Conservation (phyloP, 2,888 invertebrate genomes). For the Scaptodrosophila latifasciaeformis region DNA sequence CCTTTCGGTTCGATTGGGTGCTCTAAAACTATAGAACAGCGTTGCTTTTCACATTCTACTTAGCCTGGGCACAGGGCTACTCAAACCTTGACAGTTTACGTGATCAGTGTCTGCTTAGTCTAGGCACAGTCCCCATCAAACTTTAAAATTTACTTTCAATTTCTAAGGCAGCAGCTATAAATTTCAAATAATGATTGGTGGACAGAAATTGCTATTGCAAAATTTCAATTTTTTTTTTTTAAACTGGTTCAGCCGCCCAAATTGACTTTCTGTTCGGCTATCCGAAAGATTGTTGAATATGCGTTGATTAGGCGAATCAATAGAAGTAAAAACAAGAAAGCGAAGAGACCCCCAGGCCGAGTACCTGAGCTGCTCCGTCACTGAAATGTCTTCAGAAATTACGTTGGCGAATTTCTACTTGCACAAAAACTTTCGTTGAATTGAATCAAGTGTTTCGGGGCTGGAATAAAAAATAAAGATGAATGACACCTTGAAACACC, state of each 20-base stretch:
- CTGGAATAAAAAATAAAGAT: constrained; percentile 39
- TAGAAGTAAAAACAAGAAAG: too few relatives aligned
- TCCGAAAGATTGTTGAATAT: constrained; percentile 22
- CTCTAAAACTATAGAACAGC: too few relatives aligned
- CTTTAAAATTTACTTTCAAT: constrained; percentile 12
- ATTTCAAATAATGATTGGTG: too few relatives aligned
- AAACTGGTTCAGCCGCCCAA: constrained; percentile 2
- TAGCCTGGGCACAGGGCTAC: too few relatives aligned
- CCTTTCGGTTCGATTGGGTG: too few relatives aligned
- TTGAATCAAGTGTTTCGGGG: constrained; percentile 27
- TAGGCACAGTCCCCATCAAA: constrained; percentile 1
- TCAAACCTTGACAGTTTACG: too few relatives aligned
- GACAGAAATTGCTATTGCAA: constrained; percentile 47
- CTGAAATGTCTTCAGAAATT: constrained; percentile 33
- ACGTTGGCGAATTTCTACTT: constrained; percentile 40
- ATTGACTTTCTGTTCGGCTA: constrained; percentile 18
- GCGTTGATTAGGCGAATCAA: constrained; percentile 39
- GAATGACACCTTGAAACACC: constrained; percentile 52
- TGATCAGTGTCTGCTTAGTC: too few relatives aligned
- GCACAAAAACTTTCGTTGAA: constrained; percentile 49
- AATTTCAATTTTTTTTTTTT: constrained; percentile 58
- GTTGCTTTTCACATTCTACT: too few relatives aligned
- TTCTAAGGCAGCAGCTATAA: background rate
- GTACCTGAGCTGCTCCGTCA: constrained; percentile 44
- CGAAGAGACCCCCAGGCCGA: too few relatives aligned